Percentiles rank a stretch among this genome's conserved stretches.
These are phyloP conservation scores for Pholis gunnellus DNA, from an alignment of 2,113 vertebrate species.

Conservation along the genomic window DNA sequence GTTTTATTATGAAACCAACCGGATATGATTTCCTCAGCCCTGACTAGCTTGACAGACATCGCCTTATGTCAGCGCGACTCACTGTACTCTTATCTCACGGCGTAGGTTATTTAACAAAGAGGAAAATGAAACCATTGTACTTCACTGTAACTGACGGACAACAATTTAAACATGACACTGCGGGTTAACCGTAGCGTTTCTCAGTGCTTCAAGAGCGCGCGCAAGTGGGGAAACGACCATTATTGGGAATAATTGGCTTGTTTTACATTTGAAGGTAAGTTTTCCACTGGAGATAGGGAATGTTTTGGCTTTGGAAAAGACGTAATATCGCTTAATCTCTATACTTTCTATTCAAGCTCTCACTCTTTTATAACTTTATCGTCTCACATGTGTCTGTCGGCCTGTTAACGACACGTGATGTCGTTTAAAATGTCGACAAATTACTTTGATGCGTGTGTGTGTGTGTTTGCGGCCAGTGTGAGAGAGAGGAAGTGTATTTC, in stretches of 20 bases:
- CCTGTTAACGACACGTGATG: background rate
- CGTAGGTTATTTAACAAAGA: slow-evolving; percentile 26
- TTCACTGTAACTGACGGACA: background rate
- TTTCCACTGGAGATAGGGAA: background rate
- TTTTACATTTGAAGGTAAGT: slow-evolving; percentile 41
- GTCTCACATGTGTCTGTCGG: rapidly evolving
- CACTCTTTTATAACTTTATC: background rate
- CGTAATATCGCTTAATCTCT: background rate
- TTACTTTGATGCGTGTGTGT: background rate
- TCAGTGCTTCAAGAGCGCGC: background rate
- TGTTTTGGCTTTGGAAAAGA: background rate
- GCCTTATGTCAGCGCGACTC: background rate
- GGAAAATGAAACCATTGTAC: background rate
- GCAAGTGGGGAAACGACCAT: background rate
- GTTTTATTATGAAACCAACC: slow-evolving; percentile 16
- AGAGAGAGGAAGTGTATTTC: slow-evolving; percentile 60
- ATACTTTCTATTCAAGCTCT: background rate
- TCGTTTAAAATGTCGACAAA: background rate
- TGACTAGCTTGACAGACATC: background rate
- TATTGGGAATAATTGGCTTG: background rate
- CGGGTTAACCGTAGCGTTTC: too few species aligned
- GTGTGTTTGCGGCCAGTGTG: background rate
- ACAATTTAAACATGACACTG: background rate
- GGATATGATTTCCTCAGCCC: rapidly evolving
- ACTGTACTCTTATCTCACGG: background rate